phyloP scores from a whole-genome alignment of 2,888 invertebrate species.

The Ganaspis brasiliensis region DNA sequence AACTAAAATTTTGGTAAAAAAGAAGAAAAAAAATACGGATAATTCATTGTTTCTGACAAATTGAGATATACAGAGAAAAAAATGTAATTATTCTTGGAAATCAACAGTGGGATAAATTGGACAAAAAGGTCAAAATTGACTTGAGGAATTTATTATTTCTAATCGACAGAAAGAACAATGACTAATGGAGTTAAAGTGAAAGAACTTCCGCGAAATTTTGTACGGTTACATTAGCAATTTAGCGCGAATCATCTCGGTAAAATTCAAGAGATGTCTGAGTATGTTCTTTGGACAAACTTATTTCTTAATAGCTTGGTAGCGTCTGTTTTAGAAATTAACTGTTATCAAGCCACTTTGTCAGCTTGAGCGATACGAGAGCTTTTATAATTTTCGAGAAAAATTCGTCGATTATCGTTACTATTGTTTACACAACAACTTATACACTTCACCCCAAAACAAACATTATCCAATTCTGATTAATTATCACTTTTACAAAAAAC shows the following conservation, averaged over 20 bases:
- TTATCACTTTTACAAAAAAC: background rate
- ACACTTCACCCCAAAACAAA: background rate
- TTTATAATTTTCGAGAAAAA: conserved; percentile 21
- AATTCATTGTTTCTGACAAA: too few species aligned
- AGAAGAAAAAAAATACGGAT: too few species aligned
- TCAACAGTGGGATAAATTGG: background rate
- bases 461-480: background rate
- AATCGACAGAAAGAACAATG: background rate
- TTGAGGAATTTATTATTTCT: background rate
- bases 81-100: background rate
- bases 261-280: conserved; percentile 23
- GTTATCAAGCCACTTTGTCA: conserved; percentile 37
- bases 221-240: conserved; percentile 20
- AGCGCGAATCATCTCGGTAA: conserved; percentile 24
- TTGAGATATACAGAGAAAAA: too few species aligned
- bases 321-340: conserved; percentile 28
- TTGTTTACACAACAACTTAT: background rate
- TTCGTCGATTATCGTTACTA: background rate
- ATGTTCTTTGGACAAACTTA: conserved; percentile 31
- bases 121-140: background rate
- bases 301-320: conserved; percentile 22
- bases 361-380: background rate
- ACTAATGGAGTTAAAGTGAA: background rate
- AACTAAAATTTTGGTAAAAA: too few species aligned
- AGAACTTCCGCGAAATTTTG: conserved; percentile 29